These are phyloP conservation scores for Nymphalis io DNA, from an alignment of 1,140 invertebrate species.

Conservation along the genomic window DNA sequence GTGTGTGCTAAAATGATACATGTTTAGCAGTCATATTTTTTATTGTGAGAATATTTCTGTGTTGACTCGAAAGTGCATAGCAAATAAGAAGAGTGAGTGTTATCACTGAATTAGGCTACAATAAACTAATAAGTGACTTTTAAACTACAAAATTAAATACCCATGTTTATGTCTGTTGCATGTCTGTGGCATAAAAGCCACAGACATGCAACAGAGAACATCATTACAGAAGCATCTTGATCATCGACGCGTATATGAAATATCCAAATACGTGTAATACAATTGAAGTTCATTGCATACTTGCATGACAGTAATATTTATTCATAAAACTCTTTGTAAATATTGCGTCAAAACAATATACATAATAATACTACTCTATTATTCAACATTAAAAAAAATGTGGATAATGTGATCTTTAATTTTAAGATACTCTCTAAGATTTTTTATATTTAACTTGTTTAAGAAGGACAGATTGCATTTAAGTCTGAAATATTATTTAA, in stretches of 20 bases:
- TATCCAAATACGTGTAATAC: neutral
- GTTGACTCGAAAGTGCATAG: slow-evolving; percentile 23
- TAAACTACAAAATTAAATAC: neutral
- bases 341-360: neutral
- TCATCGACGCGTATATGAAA: neutral
- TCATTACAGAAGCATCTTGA: neutral
- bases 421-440: neutral
- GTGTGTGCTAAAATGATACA: neutral
- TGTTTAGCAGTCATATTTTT: neutral
- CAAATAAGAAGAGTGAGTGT: slow-evolving; percentile 15
- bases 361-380: neutral
- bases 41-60: neutral
- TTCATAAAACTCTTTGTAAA: slow-evolving; percentile 2
- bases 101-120: neutral
- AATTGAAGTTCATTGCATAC: neutral
- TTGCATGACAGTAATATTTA: neutral
- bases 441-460: neutral
- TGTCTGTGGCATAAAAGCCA: no score
- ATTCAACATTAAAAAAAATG: neutral
- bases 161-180: no score
- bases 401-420: slow-evolving; percentile 7
- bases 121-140: slow-evolving; percentile 2
- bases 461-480: neutral
- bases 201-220: neutral
- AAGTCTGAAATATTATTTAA: neutral